Conservation (phyloP, 2,888 invertebrate genomes). For the Parthenolecanium corni region DNA sequence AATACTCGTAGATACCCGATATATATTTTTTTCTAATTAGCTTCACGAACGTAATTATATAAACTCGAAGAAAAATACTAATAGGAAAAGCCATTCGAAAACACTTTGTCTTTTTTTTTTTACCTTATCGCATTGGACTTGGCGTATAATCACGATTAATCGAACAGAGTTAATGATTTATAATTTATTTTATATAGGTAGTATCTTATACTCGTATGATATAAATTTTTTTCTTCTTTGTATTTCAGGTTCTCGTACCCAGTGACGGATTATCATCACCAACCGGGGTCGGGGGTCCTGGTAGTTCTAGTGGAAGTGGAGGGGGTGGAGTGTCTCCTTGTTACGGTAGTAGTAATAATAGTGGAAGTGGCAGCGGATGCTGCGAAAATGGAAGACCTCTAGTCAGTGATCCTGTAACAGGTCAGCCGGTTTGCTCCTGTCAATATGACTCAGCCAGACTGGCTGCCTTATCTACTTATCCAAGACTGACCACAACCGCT, state of each 20-base stretch:
- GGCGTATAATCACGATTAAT: too few species aligned
- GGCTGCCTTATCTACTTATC: conserved; percentile 51
- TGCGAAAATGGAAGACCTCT: conserved; percentile 85
- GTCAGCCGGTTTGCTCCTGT: conserved; percentile 79
- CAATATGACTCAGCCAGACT: conserved; percentile 80
- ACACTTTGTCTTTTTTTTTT: too few species aligned
- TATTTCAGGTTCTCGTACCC: conserved; percentile 14
- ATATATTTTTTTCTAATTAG: too few species aligned
- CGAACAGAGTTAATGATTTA: too few species aligned
- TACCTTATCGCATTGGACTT: too few species aligned
- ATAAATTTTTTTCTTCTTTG: too few species aligned
- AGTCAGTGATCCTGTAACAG: conserved; percentile 84
- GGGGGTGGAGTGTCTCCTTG: conserved; percentile 35
- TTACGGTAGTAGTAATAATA: conserved; percentile 33
- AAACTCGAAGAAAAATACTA: too few species aligned
- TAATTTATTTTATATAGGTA: too few species aligned
- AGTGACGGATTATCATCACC: conserved; percentile 43
- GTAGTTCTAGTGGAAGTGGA: conserved; percentile 40
- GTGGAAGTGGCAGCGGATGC: conserved; percentile 61
- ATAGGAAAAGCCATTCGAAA: too few species aligned
- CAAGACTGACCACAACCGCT: conserved; percentile 59
- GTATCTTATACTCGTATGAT: too few species aligned
- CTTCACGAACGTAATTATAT: too few species aligned
- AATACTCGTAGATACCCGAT: too few species aligned
- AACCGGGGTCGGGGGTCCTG: conserved; percentile 45